These are phyloP conservation scores for Alosa sapidissima DNA, from an alignment of 2,797 vertebrate genomes.

Conservation along the genomic window DNA sequence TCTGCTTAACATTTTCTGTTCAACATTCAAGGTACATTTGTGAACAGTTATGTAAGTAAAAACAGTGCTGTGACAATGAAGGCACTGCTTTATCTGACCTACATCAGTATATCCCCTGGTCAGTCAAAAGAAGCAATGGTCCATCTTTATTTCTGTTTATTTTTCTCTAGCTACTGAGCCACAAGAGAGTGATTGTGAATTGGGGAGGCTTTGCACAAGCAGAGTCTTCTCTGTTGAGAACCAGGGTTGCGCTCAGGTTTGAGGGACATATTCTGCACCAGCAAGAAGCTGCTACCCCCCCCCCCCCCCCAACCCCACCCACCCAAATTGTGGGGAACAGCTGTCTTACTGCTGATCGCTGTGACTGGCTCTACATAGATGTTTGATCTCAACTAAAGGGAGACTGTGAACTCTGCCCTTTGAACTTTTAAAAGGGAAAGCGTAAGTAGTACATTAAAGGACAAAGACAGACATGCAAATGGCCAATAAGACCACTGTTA, in stretches of 20 bases:
- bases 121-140: background rate
- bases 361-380: background rate
- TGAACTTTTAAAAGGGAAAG: background rate
- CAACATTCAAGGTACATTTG: background rate
- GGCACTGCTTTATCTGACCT: background rate
- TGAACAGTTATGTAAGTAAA: background rate
- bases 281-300: conserved; percentile 5
- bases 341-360: background rate
- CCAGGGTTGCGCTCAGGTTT: background rate
- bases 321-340: background rate
- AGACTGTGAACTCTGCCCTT: conserved; percentile 1
- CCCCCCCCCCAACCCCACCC: no score
- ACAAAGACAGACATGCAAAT: background rate
- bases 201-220: background rate
- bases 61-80: background rate
- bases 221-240: background rate
- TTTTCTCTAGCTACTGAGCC: background rate
- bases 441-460: background rate
- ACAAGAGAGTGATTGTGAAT: background rate
- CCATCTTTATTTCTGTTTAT: background rate
- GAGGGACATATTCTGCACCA: background rate
- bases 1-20: background rate
- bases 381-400: conserved; percentile 15
- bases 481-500: conserved; percentile 2
- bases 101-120: background rate